phyloP scores from a whole-genome alignment of 2,888 invertebrate species.

The Pristionchus japonicus region DNA sequence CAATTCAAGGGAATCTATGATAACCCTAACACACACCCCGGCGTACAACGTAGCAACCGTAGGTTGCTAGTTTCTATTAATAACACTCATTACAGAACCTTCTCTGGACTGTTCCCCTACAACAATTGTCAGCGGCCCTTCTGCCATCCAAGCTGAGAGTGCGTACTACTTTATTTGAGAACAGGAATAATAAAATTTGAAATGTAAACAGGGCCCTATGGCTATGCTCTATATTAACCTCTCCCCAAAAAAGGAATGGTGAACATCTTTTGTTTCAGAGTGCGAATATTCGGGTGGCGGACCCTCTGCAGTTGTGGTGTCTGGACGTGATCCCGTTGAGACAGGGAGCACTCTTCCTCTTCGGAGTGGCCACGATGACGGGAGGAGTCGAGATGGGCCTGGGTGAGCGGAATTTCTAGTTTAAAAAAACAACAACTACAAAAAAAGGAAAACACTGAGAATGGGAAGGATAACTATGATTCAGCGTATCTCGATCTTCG shows the following conservation, averaged over 20 bases:
- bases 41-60: too few relatives aligned
- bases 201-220: too few relatives aligned
- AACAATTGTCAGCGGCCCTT: not conserved
- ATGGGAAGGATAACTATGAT: not conserved
- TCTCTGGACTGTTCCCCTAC: not conserved
- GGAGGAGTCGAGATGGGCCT: conserved; percentile 33
- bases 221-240: too few relatives aligned
- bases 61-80: too few relatives aligned
- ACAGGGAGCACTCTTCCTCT: conserved; percentile 34
- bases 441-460: not conserved
- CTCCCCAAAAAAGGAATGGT: not conserved
- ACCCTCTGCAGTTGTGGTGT: conserved; percentile 9
- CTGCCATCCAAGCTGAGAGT: not conserved
- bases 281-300: not conserved
- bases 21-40: too few relatives aligned
- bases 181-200: not conserved
- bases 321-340: conserved; percentile 34
- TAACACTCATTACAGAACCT: not conserved
- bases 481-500: conserved; percentile 42
- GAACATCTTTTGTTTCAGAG: not conserved
- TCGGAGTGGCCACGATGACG: not conserved
- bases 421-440: too few relatives aligned
- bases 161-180: not conserved
- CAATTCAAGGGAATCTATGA: too few relatives aligned
- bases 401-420: too few relatives aligned